Evolutionary conservation across 2,888 invertebrate genomes (phyloP).

Genomic region (Leptodirus hochenwartii): DNA sequence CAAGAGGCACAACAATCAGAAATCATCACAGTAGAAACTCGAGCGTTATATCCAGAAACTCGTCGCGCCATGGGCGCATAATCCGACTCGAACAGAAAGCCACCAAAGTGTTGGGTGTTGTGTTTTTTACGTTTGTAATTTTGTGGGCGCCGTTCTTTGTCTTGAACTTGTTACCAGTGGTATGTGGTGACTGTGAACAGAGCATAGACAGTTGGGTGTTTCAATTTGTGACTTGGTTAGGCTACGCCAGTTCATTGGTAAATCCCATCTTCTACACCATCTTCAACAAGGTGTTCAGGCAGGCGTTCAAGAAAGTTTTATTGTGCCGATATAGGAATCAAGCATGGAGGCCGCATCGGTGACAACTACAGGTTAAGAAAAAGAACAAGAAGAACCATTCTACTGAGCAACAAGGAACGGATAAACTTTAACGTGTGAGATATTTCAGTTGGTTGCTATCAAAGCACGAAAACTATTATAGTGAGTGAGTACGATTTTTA

Average conservation of each 20-base stretch:
- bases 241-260: constrained; percentile 86
- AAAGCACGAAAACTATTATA: too few relatives aligned
- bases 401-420: too few relatives aligned
- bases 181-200: constrained; percentile 65
- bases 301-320: constrained; percentile 76
- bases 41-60: constrained; percentile 64
- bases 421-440: too few relatives aligned
- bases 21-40: constrained; percentile 64
- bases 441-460: too few relatives aligned
- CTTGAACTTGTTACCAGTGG: constrained; percentile 66
- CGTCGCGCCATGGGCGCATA: constrained; percentile 65
- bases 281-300: constrained; percentile 84
- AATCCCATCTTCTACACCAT: constrained; percentile 94
- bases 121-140: constrained; percentile 86
- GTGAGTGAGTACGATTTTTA: too few relatives aligned
- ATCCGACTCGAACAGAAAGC: constrained; percentile 88
- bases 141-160: constrained; percentile 95
- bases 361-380: too few relatives aligned
- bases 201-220: constrained; percentile 61
- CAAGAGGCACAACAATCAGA: constrained; percentile 34
- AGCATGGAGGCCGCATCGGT: constrained; percentile 37
- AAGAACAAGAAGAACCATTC: too few relatives aligned
- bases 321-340: constrained; percentile 52
- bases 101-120: constrained; percentile 85
- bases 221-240: constrained; percentile 81